Percentiles rank a stretch among this genome's conserved stretches.
Evolutionary conservation across 2,888 invertebrate species (phyloP).

Genomic region (Cryptosula pallasiana): DNA sequence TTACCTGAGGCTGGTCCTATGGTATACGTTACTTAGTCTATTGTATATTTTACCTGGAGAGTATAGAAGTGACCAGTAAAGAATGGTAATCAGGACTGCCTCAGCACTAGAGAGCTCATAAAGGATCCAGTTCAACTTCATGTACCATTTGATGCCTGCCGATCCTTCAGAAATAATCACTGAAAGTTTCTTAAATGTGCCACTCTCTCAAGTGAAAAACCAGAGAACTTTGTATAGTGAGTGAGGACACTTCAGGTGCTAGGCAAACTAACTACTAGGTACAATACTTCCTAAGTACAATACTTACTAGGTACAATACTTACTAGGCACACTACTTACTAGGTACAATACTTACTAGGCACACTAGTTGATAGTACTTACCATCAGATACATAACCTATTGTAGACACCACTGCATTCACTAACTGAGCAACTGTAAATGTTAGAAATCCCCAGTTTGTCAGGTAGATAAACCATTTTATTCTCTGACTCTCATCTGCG

Average conservation of each 20-base stretch:
- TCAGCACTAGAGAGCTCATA: background rate
- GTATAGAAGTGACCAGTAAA: background rate
- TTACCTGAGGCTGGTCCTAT: too few relatives aligned
- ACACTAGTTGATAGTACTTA: background rate
- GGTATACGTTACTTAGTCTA: too few relatives aligned
- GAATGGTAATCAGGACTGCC: background rate
- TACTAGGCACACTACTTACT: background rate
- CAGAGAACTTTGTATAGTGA: too few relatives aligned
- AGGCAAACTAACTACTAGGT: background rate
- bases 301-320: background rate
- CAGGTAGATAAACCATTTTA: slow-evolving; percentile 17
- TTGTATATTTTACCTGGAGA: background rate
- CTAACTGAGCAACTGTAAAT: background rate
- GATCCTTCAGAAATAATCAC: too few relatives aligned
- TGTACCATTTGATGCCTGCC: background rate
- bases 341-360: background rate
- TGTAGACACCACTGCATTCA: background rate
- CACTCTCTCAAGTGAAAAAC: too few relatives aligned
- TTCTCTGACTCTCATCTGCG: background rate
- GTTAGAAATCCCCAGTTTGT: background rate
- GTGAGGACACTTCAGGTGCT: background rate
- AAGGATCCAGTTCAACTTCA: slow-evolving; percentile 13
- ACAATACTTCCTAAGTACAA: background rate
- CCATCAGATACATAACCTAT: background rate
- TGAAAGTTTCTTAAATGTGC: too few relatives aligned